Conservation (phyloP, 2,797 vertebrate species). For the Threskiornis aethiopicus region DNA sequence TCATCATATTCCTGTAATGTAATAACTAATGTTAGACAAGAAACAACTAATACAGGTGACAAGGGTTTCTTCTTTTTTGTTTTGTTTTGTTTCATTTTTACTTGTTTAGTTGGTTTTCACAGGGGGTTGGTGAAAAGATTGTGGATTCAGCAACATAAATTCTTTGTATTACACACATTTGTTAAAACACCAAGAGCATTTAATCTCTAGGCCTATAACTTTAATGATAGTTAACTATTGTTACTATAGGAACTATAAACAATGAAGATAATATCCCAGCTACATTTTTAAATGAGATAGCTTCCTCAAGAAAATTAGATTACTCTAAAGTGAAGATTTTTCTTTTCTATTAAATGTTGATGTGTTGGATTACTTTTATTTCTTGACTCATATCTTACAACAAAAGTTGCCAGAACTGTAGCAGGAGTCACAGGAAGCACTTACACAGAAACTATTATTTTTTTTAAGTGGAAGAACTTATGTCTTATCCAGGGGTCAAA, state of each 20-base stretch:
- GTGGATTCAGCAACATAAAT: background rate
- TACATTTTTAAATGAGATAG: background rate
- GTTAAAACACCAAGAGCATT: background rate
- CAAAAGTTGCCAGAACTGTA: background rate
- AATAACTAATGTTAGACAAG: background rate
- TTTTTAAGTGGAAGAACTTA: background rate
- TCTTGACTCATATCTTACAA: background rate
- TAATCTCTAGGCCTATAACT: background rate
- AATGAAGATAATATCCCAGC: background rate
- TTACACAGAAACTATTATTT: background rate
- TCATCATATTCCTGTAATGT: background rate
- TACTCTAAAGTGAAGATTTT: background rate
- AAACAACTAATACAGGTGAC: background rate
- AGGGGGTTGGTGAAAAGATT: background rate
- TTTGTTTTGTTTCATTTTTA: background rate
- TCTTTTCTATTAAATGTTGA: background rate
- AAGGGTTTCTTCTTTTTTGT: background rate
- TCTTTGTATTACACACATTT: background rate
- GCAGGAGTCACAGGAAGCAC: background rate
- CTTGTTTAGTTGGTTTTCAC: background rate
- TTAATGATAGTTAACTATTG: rapidly evolving
- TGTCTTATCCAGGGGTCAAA: background rate
- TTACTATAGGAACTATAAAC: background rate
- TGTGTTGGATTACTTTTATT: background rate
- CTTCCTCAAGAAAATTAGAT: background rate